phyloP scores from a whole-genome alignment of 2,888 invertebrate genomes.

The Pantelozetes paolii region DNA sequence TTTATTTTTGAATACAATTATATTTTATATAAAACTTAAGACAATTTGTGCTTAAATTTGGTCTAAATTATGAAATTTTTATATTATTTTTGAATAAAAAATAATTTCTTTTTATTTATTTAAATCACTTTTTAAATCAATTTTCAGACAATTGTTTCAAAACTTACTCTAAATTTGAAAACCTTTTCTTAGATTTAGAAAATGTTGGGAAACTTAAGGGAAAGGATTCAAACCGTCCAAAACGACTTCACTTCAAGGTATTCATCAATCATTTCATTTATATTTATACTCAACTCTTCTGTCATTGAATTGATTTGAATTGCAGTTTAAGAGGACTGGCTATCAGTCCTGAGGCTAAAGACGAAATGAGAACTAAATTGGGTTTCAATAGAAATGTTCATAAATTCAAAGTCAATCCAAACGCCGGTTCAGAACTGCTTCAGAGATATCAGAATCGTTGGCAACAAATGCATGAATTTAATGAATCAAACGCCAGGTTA shows the following conservation, averaged over 20 bases:
- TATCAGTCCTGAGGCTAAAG: conserved; percentile 24
- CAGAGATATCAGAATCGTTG: conserved; percentile 68
- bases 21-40: too few species aligned
- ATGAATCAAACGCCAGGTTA: conserved; percentile 62
- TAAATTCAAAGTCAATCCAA: conserved; percentile 49
- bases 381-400: conserved; percentile 9
- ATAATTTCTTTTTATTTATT: background rate
- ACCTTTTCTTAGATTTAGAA: background rate
- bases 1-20: too few species aligned
- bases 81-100: background rate
- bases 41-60: background rate
- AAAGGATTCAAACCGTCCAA: conserved; percentile 57
- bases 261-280: background rate
- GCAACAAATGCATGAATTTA: conserved; percentile 65
- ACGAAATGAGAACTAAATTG: conserved; percentile 7
- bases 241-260: conserved; percentile 53
- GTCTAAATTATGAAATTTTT: too few species aligned
- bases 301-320: background rate
- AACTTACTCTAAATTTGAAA: background rate
- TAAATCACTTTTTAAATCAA: background rate
- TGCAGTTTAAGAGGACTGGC: conserved; percentile 19
- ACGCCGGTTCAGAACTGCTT: conserved; percentile 66
- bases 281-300: background rate
- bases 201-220: conserved; percentile 57
- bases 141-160: background rate